Conservation (phyloP, 2,888 invertebrate species). For the Aphodius granarius region DNA sequence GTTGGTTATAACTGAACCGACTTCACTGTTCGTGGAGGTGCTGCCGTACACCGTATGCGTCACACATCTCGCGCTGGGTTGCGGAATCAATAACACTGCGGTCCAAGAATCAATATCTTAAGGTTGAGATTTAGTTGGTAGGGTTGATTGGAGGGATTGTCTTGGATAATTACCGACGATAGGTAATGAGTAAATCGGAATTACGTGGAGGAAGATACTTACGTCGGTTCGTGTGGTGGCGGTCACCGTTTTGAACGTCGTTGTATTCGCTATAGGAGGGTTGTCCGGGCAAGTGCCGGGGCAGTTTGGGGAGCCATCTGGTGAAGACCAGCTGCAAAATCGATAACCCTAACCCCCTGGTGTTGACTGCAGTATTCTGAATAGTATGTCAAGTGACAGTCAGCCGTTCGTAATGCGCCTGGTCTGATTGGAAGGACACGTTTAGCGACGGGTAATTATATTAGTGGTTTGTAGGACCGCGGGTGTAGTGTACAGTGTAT, state of each 20-base stretch:
- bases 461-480: neutral
- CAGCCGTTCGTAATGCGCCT: conserved; percentile 6
- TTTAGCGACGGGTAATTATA: neutral
- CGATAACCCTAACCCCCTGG: conserved; percentile 46
- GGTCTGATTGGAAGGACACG: neutral
- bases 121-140: conserved; percentile 23
- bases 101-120: conserved; percentile 34
- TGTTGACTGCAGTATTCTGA: conserved; percentile 53
- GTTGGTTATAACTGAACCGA: conserved; percentile 10
- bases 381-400: conserved; percentile 43
- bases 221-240: neutral
- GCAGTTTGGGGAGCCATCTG: conserved; percentile 50
- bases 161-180: neutral
- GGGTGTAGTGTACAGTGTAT: neutral
- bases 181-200: neutral
- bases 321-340: conserved; percentile 50
- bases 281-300: conserved; percentile 16
- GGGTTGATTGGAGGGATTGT: neutral
- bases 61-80: conserved; percentile 31
- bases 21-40: neutral
- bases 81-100: conserved; percentile 41
- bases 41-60: conserved; percentile 23
- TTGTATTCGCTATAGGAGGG: neutral
- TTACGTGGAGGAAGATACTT: neutral
- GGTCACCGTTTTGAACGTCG: neutral